Conservation (phyloP, 2,888 invertebrate genomes). For the Teleiodes luculella region DNA sequence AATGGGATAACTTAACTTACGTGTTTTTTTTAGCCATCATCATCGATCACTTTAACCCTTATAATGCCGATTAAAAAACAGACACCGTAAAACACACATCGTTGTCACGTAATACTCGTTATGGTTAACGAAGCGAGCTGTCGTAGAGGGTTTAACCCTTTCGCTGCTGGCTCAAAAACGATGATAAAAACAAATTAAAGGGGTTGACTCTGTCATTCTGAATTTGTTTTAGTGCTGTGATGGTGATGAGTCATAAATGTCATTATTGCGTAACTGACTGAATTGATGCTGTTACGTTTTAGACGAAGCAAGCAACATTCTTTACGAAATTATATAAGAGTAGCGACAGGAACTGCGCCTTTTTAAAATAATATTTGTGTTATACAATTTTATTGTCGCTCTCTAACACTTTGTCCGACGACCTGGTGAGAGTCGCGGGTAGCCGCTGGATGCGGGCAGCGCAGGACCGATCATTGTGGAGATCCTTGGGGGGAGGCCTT, state of each 20-base stretch:
- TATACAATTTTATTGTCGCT: no score
- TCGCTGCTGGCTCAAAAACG: conserved; percentile 1
- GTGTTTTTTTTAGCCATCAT: not conserved
- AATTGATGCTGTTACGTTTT: no score
- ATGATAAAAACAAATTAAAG: not conserved
- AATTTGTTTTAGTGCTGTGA: conserved; percentile 1
- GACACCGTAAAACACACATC: conserved; percentile 23
- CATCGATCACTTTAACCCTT: conserved; percentile 8
- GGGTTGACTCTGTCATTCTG: not conserved
- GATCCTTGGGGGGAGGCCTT: no score
- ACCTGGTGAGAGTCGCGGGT: no score
- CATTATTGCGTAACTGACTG: no score
- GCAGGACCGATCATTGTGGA: no score
- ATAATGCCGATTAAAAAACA: conserved; percentile 6
- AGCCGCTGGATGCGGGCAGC: no score
- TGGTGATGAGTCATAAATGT: not conserved
- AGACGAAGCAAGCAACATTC: no score
- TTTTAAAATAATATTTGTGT: no score
- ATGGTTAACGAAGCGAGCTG: conserved; percentile 22
- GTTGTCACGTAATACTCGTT: conserved; percentile 22
- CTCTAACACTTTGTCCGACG: no score
- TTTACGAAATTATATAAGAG: no score
- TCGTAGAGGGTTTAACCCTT: conserved; percentile 20
- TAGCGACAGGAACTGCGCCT: no score
- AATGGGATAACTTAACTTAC: not conserved